Percentiles rank a stretch among this genome's conserved stretches.
These are phyloP conservation scores for Heterodera carotae DNA, from an alignment of 1,140 invertebrate genomes.

Conservation along the genomic window DNA sequence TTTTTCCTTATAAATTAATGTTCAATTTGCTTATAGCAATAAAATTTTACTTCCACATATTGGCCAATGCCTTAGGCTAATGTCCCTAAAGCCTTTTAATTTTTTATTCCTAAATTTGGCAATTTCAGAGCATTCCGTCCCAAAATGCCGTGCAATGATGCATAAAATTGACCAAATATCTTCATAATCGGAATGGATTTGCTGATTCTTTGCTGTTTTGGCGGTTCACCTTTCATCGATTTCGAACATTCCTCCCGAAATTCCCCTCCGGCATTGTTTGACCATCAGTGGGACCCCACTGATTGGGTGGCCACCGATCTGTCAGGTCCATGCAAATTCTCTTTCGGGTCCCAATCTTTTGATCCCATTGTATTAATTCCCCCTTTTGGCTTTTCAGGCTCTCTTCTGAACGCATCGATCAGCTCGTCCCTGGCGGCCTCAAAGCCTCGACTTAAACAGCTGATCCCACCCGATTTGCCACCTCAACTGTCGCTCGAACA, in stretches of 20 bases:
- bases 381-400: not conserved
- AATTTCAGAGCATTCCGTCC: not conserved
- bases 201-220: slow-evolving; percentile 32
- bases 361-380: not conserved
- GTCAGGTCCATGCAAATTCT: slow-evolving; percentile 3
- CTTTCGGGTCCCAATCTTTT: not conserved
- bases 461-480: slow-evolving; percentile 9
- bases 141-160: not conserved
- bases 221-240: slow-evolving; percentile 26
- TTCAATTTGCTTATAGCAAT: too few species aligned
- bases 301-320: slow-evolving; percentile 31
- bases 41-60: not conserved
- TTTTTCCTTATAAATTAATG: too few species aligned
- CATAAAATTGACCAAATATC: not conserved
- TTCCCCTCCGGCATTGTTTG: not conserved
- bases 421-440: slow-evolving; percentile 1
- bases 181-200: slow-evolving; percentile 15
- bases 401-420: not conserved
- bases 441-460: not conserved
- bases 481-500: not conserved
- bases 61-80: not conserved
- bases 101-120: not conserved
- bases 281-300: slow-evolving; percentile 26
- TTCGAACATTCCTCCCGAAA: not conserved
- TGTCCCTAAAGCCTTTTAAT: not conserved